Percentiles rank a stretch among this genome's conserved stretches.
These are phyloP conservation scores for Drosophila picticornis DNA, from an alignment of 2,888 invertebrate species.

Conservation along the genomic window DNA sequence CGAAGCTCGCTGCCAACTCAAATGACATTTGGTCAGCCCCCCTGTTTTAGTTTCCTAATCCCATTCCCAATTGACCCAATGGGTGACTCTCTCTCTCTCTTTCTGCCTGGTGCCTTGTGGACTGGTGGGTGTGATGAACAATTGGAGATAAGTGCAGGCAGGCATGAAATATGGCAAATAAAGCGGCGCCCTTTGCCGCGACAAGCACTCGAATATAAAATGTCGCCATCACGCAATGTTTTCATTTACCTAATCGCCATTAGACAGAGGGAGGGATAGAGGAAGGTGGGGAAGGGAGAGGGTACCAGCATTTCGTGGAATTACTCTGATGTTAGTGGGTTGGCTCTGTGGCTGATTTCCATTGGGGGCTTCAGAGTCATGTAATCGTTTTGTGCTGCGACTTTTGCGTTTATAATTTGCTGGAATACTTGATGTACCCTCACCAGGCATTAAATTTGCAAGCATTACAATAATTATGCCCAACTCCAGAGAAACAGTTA, in stretches of 20 bases:
- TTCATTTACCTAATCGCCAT: conserved; percentile 80
- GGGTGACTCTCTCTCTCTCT: not conserved
- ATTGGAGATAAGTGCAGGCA: conserved; percentile 79
- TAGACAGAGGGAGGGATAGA: conserved; percentile 36
- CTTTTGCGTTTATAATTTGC: conserved; percentile 62
- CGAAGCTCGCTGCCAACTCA: conserved; percentile 65
- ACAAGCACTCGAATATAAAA: conserved; percentile 59
- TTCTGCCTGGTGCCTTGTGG: not conserved
- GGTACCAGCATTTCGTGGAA: conserved; percentile 46
- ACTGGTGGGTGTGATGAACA: conserved; percentile 66
- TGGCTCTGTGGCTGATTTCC: conserved; percentile 44
- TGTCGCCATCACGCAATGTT: conserved; percentile 79
- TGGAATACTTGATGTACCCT: conserved; percentile 60
- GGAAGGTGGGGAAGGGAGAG: not conserved
- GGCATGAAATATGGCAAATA: conserved; percentile 80
- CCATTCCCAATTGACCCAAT: conserved; percentile 9
- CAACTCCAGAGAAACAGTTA: not conserved
- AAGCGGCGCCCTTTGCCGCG: conserved; percentile 42
- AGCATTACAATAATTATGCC: not conserved
- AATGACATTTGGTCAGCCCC: conserved; percentile 65
- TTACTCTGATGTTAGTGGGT: conserved; percentile 23
- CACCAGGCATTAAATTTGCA: conserved; percentile 15
- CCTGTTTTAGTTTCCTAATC: conserved; percentile 9
- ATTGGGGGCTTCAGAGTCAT: conserved; percentile 44
- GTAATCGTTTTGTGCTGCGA: conserved; percentile 70